Evolutionary conservation across 2,797 vertebrate species (phyloP), one percentile per base, ranked within the genome.

Genomic region (Gadopsis bispinosus): DNA sequence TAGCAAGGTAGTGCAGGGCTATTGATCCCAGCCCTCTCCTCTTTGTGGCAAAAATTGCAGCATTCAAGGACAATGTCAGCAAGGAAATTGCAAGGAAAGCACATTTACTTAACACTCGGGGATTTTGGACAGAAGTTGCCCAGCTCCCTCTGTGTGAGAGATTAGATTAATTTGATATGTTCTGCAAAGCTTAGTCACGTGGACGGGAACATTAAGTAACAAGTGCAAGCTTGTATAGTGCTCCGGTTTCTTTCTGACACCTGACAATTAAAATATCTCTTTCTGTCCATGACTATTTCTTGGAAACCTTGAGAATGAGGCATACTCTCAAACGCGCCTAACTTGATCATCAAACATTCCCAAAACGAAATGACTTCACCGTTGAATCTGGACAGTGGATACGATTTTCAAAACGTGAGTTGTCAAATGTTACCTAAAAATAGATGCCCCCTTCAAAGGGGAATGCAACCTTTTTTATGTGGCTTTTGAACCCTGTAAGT

Each of bases 401-500:
- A 1, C 1, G 13, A 56, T 75, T 75, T 41, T 47, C 33, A 79
- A 70, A 39, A 77, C 7, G 29, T 58, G 45, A 75, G 26, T 69
- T 73, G 83, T 89, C 86, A 85, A 81, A 88, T 64, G 56, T 80
- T 75, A 66, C 26, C 53, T 71, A 63, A 85, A 81, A 88, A 84
- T 86, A 85, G 69, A 83, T 65, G 69, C 77, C 74, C 77, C 77
- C 87, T 83, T 92, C 85, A 88, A 85, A 26, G 88, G 76, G 61
- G 83, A 83, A 79, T 76, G 72, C 69, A 76, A 69, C 37, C 56
- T 86, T 87, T 74, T 77, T 74, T 77, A 88, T 77, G 77, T 48
- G 26, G 77, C 80, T 81, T 91, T 87, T 86, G 77, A 91, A 85
- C 81, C 80, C 65, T 61, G 59, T 65, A 82, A 61, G 50, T 85